phyloP scores from a whole-genome alignment of 2,113 vertebrate genomes.

The Nesogale talazaci region DNA sequence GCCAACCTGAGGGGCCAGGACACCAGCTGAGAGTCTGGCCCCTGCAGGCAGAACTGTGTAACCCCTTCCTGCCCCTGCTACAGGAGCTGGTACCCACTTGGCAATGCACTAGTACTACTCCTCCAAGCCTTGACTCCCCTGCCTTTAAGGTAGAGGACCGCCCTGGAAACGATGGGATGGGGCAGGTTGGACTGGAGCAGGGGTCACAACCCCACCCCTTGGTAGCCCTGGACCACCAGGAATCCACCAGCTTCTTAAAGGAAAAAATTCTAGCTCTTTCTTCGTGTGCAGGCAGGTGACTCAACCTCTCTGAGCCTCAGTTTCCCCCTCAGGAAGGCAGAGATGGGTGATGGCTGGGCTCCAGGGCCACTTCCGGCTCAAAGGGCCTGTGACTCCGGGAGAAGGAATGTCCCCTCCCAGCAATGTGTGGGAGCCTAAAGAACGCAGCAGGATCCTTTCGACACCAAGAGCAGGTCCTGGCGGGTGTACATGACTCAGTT shows the following conservation, averaged over 20 bases:
- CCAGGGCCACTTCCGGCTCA: neutral
- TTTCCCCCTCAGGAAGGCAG: neutral
- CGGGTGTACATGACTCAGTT: neutral
- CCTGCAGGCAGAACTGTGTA: constrained; percentile 46
- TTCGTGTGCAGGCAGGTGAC: accelerated
- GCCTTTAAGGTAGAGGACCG: neutral
- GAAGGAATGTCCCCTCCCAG: neutral
- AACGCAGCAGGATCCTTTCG: neutral
- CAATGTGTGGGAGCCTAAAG: neutral
- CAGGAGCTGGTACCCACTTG: accelerated
- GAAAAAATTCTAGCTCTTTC: neutral
- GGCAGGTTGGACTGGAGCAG: neutral
- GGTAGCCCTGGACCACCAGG: neutral
- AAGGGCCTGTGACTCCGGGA: neutral
- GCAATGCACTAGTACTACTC: neutral
- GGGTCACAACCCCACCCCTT: accelerated
- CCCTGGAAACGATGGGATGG: neutral
- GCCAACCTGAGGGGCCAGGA: constrained; percentile 46
- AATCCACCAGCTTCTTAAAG: neutral
- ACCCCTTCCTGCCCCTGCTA: constrained; percentile 56
- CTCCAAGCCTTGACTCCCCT: neutral
- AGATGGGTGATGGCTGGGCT: neutral
- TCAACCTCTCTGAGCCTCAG: constrained; percentile 19
- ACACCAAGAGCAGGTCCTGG: neutral
- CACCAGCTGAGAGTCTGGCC: constrained; percentile 63